These are phyloP conservation scores for Hanleya hanleyi DNA, from an alignment of 2,888 invertebrate species.

Conservation along the genomic window DNA sequence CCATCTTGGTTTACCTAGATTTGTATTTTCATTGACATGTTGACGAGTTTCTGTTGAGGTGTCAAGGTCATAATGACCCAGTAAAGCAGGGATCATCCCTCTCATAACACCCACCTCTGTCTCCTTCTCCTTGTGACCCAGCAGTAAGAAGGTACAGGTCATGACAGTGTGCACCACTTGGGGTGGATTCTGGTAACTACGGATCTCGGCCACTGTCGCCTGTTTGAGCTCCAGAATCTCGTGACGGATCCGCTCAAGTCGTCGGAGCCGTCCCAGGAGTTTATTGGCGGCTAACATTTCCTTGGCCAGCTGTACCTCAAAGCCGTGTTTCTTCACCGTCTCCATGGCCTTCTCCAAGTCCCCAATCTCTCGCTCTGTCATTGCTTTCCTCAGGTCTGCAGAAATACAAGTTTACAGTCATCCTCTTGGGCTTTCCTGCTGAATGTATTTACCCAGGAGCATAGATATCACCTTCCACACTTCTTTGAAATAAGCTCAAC, in stretches of 20 bases:
- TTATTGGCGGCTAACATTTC: slow-evolving; percentile 65
- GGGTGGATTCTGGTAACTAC: slow-evolving; percentile 51
- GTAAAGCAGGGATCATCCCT: no score
- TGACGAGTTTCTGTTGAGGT: no score
- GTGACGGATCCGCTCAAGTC: slow-evolving; percentile 54
- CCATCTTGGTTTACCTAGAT: no score
- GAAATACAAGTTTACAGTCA: not conserved
- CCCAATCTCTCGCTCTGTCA: slow-evolving; percentile 59
- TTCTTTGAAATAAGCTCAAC: no score
- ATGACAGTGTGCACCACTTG: slow-evolving; percentile 47
- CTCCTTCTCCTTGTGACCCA: slow-evolving; percentile 64
- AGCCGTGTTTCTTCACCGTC: slow-evolving; percentile 62
- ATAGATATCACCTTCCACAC: not conserved
- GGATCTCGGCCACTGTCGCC: slow-evolving; percentile 54
- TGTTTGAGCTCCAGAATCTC: slow-evolving; percentile 55
- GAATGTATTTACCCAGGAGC: no score
- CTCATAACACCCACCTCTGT: no score
- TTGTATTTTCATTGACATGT: no score
- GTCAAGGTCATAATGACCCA: no score
- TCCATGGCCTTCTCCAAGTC: slow-evolving; percentile 66
- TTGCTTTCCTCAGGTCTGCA: slow-evolving; percentile 63
- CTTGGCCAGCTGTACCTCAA: slow-evolving; percentile 59
- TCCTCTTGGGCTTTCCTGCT: no score
- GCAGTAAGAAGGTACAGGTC: slow-evolving; percentile 50
- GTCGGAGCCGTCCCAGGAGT: slow-evolving; percentile 51